Evolutionary conservation across 2,888 invertebrate species (phyloP).

Genomic region (Melinaea menophilus): DNA sequence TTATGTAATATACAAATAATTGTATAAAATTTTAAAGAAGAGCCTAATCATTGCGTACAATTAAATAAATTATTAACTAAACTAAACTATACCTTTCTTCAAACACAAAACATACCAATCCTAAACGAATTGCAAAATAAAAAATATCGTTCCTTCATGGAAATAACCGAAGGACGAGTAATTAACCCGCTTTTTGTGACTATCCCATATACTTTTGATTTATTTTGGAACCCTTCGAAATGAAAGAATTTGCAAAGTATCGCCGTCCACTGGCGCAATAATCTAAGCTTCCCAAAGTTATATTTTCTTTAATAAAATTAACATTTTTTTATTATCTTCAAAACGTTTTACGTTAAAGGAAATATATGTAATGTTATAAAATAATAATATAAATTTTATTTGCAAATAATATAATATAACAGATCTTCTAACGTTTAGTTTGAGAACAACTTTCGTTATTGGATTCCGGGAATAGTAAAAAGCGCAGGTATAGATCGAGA

Average conservation of each 20-base stretch:
- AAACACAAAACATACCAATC: not conserved
- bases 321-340: not conserved
- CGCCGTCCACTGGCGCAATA: conserved; percentile 57
- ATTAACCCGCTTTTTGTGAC: conserved; percentile 74
- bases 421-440: conserved; percentile 37
- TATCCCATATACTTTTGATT: conserved; percentile 73
- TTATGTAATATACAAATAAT: no score
- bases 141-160: conserved; percentile 66
- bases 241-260: conserved; percentile 75
- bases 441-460: conserved; percentile 45
- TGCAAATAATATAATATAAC: not conserved
- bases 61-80: no score
- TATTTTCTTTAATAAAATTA: not conserved
- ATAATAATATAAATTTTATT: not conserved
- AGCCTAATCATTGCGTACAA: no score
- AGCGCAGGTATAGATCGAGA: conserved; percentile 75
- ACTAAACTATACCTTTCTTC: not conserved
- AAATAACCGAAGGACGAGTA: conserved; percentile 62
- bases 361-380: no score
- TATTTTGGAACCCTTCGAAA: conserved; percentile 71
- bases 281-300: conserved; percentile 50
- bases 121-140: conserved; percentile 36
- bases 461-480: conserved; percentile 70
- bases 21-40: no score
- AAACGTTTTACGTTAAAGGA: not conserved